phyloP scores from a whole-genome alignment of 1,140 invertebrate genomes.

The Diachasma alloeum region DNA sequence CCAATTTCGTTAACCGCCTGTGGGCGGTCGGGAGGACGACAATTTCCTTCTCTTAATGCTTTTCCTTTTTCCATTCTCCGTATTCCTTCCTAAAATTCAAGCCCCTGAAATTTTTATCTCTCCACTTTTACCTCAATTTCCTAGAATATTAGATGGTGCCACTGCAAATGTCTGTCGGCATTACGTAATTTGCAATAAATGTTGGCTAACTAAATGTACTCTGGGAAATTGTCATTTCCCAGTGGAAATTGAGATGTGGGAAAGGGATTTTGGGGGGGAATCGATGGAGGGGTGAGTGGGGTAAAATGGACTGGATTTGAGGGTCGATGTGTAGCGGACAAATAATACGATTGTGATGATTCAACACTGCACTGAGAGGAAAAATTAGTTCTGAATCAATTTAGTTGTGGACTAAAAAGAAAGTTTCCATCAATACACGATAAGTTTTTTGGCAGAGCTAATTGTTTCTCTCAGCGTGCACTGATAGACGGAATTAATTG shows the following conservation, averaged over 20 bases:
- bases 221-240: not conserved
- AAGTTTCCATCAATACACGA: no score
- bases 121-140: not conserved
- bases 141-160: not conserved
- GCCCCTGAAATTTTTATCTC: not conserved
- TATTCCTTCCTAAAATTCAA: not conserved
- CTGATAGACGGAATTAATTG: no score
- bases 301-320: no score
- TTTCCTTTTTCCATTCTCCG: not conserved
- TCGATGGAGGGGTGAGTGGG: not conserved
- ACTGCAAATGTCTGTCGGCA: not conserved
- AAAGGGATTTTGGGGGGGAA: not conserved
- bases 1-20: slow-evolving; percentile 1
- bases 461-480: no score
- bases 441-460: no score
- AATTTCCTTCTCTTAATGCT: not conserved
- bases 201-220: not conserved
- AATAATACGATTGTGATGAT: not conserved
- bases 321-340: no score
- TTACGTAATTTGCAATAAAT: not conserved
- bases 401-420: not conserved
- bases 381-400: no score
- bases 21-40: not conserved
- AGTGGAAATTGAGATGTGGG: not conserved
- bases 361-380: not conserved